A percentile compares a stretch with the other conserved stretches of the same genome.
phyloP scores from a whole-genome alignment of 2,888 invertebrate species.

The Leucoptera coffeella region DNA sequence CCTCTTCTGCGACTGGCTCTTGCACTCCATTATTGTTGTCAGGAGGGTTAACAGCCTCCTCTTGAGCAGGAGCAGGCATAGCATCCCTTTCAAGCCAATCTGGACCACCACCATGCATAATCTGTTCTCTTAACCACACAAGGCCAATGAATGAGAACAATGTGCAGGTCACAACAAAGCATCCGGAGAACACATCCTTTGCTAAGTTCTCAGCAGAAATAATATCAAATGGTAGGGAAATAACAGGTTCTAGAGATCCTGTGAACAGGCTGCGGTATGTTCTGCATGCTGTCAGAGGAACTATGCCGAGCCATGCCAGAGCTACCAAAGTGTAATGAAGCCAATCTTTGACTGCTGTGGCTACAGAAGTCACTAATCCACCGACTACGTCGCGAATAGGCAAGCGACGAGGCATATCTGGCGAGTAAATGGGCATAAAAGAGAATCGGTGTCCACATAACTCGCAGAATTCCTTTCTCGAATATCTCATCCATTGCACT shows the following conservation, averaged over 20 bases:
- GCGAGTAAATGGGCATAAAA: constrained; percentile 98
- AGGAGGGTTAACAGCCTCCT: constrained; percentile 24
- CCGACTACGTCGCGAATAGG: constrained; percentile 89
- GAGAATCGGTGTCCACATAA: constrained; percentile 96
- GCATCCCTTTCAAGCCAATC: constrained; percentile 87
- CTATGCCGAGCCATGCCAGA: constrained; percentile 94
- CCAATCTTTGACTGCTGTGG: constrained; percentile 93
- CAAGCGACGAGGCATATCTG: constrained; percentile 97
- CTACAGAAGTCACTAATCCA: constrained; percentile 83
- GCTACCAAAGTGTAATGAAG: constrained; percentile 95
- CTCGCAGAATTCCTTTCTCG: constrained; percentile 97
- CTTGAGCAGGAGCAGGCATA: constrained; percentile 40
- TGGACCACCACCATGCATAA: constrained; percentile 93
- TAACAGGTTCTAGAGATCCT: constrained; percentile 78
- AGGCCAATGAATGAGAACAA: constrained; percentile 93
- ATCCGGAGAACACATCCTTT: constrained; percentile 92
- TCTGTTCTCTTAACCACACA: constrained; percentile 97
- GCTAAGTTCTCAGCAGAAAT: constrained; percentile 89
- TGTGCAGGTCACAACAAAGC: constrained; percentile 94
- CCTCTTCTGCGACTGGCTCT: constrained; percentile 26
- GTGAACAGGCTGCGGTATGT: constrained; percentile 92
- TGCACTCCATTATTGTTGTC: constrained; percentile 44
- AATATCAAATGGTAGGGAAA: constrained; percentile 87
- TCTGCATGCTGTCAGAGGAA: constrained; percentile 92
- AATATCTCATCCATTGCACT: constrained; percentile 98